Evolutionary conservation across 2,113 vertebrate genomes (phyloP).

Genomic region (Toxotes jaculatrix): DNA sequence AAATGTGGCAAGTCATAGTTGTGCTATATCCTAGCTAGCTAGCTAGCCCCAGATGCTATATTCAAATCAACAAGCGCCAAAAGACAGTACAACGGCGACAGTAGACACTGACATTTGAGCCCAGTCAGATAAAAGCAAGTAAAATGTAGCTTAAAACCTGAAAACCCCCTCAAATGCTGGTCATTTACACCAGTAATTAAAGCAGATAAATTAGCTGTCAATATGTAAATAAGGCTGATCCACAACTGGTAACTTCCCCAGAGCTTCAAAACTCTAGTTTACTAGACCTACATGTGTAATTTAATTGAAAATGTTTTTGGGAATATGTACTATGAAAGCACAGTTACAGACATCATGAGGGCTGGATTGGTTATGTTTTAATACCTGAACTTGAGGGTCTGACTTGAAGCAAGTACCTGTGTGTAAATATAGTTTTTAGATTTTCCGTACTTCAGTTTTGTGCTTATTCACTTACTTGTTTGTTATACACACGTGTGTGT

Average conservation of each 20-base stretch:
- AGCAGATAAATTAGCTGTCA: background rate
- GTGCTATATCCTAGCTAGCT: slow-evolving; percentile 25
- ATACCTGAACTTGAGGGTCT: background rate
- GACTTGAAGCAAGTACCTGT: background rate
- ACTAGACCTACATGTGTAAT: background rate
- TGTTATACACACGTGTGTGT: too few species aligned
- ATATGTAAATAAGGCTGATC: background rate
- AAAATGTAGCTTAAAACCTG: background rate
- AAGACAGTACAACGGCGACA: background rate
- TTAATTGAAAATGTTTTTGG: background rate
- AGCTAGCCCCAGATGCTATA: slow-evolving; percentile 7
- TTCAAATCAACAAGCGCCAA: slow-evolving; percentile 63
- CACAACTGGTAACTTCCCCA: background rate
- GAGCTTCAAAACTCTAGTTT: background rate
- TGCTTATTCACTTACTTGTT: background rate
- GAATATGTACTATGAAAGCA: background rate
- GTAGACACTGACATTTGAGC: background rate
- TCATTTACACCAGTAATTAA: background rate
- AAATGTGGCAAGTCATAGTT: slow-evolving; percentile 39
- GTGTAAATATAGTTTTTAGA: background rate
- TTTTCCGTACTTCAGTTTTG: background rate
- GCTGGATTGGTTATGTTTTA: background rate
- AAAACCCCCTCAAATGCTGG: background rate
- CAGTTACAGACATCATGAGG: background rate
- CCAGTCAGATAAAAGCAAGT: background rate